Conservation (phyloP, 64 coral and sea anemone species). For the Orbicella faveolata region DNA sequence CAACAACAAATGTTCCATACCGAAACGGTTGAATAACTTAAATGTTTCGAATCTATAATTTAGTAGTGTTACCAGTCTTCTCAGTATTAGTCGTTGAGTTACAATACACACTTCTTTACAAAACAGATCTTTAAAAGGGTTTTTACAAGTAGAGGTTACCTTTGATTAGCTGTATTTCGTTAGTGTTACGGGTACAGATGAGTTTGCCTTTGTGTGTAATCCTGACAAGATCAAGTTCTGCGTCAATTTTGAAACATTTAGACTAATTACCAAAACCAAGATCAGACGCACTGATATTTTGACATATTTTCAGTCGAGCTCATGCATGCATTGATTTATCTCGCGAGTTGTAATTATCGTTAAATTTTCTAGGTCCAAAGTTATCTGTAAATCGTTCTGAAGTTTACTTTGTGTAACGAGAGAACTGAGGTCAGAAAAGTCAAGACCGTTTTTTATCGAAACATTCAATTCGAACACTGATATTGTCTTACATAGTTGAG, state of each 20-base stretch:
- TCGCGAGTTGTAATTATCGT: background rate
- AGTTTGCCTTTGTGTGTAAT: background rate
- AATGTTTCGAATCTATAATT: background rate
- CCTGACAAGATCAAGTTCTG: background rate
- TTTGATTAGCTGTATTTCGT: background rate
- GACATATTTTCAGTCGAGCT: constrained; percentile 3
- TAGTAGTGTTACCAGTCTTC: background rate
- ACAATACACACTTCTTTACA: background rate
- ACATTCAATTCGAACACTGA: background rate
- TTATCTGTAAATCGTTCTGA: background rate
- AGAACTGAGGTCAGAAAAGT: background rate
- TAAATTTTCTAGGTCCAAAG: background rate
- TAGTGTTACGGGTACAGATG: background rate
- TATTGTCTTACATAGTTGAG: too few species aligned
- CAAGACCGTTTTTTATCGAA: background rate
- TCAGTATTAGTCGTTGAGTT: background rate
- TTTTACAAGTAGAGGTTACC: background rate
- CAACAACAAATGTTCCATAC: background rate
- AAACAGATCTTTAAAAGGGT: background rate
- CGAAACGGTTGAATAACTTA: background rate
- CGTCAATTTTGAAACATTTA: background rate
- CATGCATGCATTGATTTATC: background rate
- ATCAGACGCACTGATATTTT: background rate
- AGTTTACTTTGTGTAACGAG: background rate
- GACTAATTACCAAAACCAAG: background rate